phyloP scores from a whole-genome alignment of 2,113 vertebrate genomes.

The Serinus canaria region DNA sequence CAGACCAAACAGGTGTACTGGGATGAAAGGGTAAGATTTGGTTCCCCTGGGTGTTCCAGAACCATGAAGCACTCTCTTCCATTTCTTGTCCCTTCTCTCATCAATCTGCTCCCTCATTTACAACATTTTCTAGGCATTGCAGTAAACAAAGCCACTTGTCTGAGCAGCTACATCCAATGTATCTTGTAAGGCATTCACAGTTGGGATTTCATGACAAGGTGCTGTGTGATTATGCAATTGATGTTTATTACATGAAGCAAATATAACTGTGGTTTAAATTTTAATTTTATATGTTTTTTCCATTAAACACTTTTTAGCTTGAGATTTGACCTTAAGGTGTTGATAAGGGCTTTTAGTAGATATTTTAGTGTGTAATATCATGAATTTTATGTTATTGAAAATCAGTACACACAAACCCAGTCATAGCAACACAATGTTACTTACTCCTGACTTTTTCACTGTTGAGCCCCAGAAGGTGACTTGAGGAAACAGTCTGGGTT shows the following conservation, averaged over 20 bases:
- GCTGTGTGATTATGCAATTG: not conserved
- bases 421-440: not conserved
- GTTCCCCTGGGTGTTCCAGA: fast-evolving
- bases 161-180: not conserved
- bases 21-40: not conserved
- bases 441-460: not conserved
- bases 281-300: not conserved
- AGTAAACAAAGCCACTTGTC: not conserved
- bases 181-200: not conserved
- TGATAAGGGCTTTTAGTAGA: not conserved
- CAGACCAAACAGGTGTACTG: no score
- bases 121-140: not conserved
- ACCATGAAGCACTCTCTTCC: fast-evolving
- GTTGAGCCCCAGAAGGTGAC: not conserved
- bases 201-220: not conserved
- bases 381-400: not conserved
- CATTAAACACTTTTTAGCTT: not conserved
- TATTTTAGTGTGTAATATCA: not conserved
- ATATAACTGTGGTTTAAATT: not conserved
- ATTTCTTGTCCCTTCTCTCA: not conserved
- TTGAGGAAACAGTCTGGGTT: not conserved
- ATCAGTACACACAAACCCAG: fast-evolving
- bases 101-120: not conserved
- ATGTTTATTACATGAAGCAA: not conserved
- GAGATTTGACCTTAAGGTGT: not conserved